phyloP scores from a whole-genome alignment of 2,888 invertebrate species.

The Metalampra italica region DNA sequence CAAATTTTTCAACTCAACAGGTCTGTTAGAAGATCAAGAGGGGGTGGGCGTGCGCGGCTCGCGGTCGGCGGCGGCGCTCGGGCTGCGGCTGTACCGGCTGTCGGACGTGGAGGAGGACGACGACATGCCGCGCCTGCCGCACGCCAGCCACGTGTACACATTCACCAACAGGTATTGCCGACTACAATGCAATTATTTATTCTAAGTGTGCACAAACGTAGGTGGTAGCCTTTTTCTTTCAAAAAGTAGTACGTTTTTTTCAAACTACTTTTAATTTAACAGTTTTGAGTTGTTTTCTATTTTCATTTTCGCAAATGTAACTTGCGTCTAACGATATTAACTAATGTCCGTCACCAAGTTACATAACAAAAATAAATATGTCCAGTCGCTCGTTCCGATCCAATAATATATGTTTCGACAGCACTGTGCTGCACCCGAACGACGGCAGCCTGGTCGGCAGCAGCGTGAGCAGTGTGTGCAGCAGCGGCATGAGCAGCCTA shows the following conservation, averaged over 20 bases:
- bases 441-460: conserved; percentile 87
- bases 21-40: conserved; percentile 91
- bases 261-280: too few species aligned
- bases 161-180: conserved; percentile 83
- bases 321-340: too few species aligned
- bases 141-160: conserved; percentile 89
- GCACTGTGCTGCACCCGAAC: conserved; percentile 93
- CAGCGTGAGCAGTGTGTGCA: conserved; percentile 79
- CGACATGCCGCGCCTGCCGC: conserved; percentile 86
- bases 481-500: conserved; percentile 78
- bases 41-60: conserved; percentile 92
- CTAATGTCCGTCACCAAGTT: too few species aligned
- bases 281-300: too few species aligned
- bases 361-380: too few species aligned
- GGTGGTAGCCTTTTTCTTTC: too few species aligned
- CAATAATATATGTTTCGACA: conserved; percentile 43
- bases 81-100: conserved; percentile 81
- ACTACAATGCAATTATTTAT: neutral
- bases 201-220: too few species aligned
- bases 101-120: conserved; percentile 88
- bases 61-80: conserved; percentile 85
- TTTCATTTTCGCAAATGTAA: too few species aligned
- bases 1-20: conserved; percentile 37
- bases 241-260: too few species aligned
- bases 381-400: too few species aligned